Percentiles rank a stretch among this genome's conserved stretches.
These are phyloP conservation scores for Chrysina gloriosa DNA, from an alignment of 2,888 invertebrate genomes.

Conservation along the genomic window DNA sequence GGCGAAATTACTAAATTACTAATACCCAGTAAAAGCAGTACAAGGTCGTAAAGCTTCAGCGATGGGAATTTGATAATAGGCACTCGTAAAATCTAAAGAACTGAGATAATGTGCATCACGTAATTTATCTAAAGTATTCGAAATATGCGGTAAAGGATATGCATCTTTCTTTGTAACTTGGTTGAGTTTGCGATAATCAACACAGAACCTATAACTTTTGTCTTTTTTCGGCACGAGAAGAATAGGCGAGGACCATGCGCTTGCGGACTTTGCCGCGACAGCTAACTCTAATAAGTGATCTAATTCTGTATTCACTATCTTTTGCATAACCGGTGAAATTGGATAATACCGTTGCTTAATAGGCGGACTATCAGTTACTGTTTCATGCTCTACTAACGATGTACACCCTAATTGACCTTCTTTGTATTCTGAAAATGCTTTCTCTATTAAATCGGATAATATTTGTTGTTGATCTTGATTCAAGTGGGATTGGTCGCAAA, in stretches of 20 bases:
- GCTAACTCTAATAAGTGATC: constrained; percentile 53
- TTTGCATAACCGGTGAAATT: constrained; percentile 45
- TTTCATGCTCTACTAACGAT: no score
- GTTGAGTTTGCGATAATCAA: constrained; percentile 45
- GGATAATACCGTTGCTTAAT: constrained; percentile 46
- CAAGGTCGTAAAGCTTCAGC: constrained; percentile 42
- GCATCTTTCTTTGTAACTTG: constrained; percentile 38
- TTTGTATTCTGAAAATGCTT: no score
- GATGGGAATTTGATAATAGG: constrained; percentile 54
- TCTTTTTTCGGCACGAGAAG: constrained; percentile 40
- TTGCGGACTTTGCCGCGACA: background rate
- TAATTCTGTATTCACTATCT: constrained; percentile 50
- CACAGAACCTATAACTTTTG: constrained; percentile 39
- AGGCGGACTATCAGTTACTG: no score
- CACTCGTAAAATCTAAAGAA: constrained; percentile 49
- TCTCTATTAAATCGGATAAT: no score
- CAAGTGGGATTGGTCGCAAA: no score
- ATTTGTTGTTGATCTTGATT: no score
- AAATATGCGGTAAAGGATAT: constrained; percentile 41
- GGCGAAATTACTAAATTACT: no score
- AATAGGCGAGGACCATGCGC: constrained; percentile 42
- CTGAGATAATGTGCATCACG: constrained; percentile 51
- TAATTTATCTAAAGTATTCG: constrained; percentile 50
- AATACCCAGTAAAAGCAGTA: constrained; percentile 58
- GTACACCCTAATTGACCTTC: no score